Evolutionary conservation across 2,797 vertebrate species (phyloP), one percentile per base, ranked within the genome.

Genomic region (Melanotaenia parkinsoni): DNA sequence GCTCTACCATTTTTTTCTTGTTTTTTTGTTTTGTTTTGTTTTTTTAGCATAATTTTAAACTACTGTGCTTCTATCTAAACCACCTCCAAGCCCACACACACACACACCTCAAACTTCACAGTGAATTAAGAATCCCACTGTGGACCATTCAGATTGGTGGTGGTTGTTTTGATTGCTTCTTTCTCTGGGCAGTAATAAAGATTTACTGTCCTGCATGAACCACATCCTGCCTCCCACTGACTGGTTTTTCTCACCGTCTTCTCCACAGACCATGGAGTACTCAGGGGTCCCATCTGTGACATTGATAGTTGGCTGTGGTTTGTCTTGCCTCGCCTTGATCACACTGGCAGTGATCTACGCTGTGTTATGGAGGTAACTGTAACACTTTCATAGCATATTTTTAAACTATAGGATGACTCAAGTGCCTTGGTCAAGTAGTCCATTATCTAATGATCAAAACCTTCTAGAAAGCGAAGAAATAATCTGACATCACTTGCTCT

Each of bases 221-320:
- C 67, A 37, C 67, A 65, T 82, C 77, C 83, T 81, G 18, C 79
- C 83, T 86, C 86, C 85, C 76, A 86, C 90, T 91, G 84, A 91
- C 89, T 81, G 80, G 24, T 71, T 63, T 51, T 80, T 86, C 85
- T 86, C 86, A 62, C 81, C 67, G 67, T 92, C 84, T 91, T 81
- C 72, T 91, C 91, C 93, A 83, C 95, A 99, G 98, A 96, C 94
- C 95, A 99, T 99, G 98, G 96, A 97, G 93, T 97, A 97, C 94
- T 96, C 97, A 94, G 97, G 97, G 90, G 94, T 97, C 91, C 98
- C 98, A 87, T 99, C 97, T 92, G 97, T 99, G 92, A 99, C 98
- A 87, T 92, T 99, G 92, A 98, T 99, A 93, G 95, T 99, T 89
- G 98, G 98, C 95, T 99, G 98, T 91, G 98, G 98, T 91, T 96